Percentiles rank a stretch among this genome's conserved stretches.
Evolutionary conservation across 2,888 invertebrate genomes (phyloP).

Genomic region (Drepanosiphum platanoidis): DNA sequence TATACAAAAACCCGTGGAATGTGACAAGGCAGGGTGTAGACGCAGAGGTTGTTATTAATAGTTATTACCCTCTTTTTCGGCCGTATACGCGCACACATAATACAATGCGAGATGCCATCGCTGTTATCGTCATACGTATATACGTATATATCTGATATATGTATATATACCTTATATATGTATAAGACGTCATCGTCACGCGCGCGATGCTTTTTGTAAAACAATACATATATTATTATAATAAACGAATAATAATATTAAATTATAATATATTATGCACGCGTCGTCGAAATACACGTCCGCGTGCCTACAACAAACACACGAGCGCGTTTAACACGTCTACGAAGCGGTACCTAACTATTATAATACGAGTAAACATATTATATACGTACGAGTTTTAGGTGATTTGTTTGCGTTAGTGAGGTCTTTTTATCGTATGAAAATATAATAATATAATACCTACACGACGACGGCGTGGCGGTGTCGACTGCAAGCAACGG

Average conservation of each 20-base stretch:
- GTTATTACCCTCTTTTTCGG: slow-evolving; percentile 45
- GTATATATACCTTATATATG: neutral
- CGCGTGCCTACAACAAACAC: neutral
- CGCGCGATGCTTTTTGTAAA: slow-evolving; percentile 20
- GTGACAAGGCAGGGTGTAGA: slow-evolving; percentile 44
- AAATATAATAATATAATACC: neutral
- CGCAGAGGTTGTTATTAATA: slow-evolving; percentile 45
- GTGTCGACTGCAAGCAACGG: neutral
- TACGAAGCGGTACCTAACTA: neutral
- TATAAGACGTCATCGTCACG: neutral
- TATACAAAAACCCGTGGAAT: slow-evolving; percentile 44
- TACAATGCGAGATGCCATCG: neutral
- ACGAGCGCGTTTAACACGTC: neutral
- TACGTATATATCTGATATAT: neutral
- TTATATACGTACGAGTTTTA: neutral
- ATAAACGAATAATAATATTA: neutral
- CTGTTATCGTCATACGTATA: neutral
- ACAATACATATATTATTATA: slow-evolving; percentile 11
- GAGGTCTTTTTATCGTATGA: neutral
- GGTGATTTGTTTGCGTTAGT: neutral
- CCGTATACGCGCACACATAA: neutral
- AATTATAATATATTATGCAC: neutral
- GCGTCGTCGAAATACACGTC: neutral
- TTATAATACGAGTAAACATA: neutral
- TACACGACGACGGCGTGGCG: neutral